phyloP scores from a whole-genome alignment of 2,888 invertebrate genomes.

The Eudemis profundana region DNA sequence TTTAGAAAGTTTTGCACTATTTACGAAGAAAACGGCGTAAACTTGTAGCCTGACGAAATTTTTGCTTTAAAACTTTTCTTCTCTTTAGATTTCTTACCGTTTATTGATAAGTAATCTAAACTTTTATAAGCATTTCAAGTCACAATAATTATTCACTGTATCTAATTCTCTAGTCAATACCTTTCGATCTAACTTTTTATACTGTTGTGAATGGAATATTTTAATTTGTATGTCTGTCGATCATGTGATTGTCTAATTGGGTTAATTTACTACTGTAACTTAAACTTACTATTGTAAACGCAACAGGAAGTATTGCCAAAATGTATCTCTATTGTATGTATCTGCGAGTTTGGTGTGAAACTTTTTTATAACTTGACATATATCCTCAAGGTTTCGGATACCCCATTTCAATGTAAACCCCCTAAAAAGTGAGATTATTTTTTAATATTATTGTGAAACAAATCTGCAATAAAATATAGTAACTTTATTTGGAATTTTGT shows the following conservation, averaged over 20 bases:
- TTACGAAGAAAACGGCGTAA: not conserved
- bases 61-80: no score
- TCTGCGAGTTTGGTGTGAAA: not conserved
- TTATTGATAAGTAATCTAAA: not conserved
- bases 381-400: constrained; percentile 9
- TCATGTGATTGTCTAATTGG: not conserved
- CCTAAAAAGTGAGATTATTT: constrained; percentile 53
- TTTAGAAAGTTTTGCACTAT: constrained; percentile 2
- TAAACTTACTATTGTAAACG: not conserved
- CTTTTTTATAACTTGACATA: constrained; percentile 22
- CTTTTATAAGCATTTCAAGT: not conserved
- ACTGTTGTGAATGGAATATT: not conserved
- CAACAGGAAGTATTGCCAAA: constrained; percentile 21
- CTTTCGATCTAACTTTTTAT: constrained; percentile 22
- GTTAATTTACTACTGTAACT: not conserved
- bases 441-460: constrained; percentile 57
- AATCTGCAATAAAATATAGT: constrained; percentile 55
- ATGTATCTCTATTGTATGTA: not conserved
- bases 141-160: constrained; percentile 6
- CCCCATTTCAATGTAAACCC: constrained; percentile 46
- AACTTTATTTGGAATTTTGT: constrained; percentile 4
- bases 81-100: not conserved
- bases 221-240: not conserved
- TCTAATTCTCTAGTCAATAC: constrained; percentile 33
- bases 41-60: no score